These are phyloP conservation scores for Metopolophium dirhodum DNA, from an alignment of 1,140 invertebrate genomes.

Conservation along the genomic window DNA sequence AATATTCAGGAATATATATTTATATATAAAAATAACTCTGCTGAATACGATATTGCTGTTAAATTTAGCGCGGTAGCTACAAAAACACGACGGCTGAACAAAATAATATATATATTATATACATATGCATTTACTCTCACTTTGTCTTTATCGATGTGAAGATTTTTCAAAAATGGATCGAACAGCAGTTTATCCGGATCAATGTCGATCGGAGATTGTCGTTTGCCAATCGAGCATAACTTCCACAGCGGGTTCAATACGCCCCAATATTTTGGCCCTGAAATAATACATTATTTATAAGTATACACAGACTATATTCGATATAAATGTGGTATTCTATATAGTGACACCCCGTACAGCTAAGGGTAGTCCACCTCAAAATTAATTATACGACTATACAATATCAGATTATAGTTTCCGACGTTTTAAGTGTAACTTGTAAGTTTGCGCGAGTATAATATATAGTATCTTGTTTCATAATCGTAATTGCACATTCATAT, in stretches of 20 bases:
- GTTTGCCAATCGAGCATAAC: constrained; percentile 89
- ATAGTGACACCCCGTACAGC: not conserved
- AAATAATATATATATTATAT: not conserved
- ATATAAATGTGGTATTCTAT: not conserved
- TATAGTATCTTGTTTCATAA: not conserved
- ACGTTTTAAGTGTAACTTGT: not conserved
- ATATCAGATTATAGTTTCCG: not conserved
- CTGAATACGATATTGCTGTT: not conserved
- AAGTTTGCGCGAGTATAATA: not conserved
- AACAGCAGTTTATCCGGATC: constrained; percentile 91
- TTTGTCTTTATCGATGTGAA: constrained; percentile 90
- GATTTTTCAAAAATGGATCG: constrained; percentile 87
- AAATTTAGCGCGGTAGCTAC: not conserved
- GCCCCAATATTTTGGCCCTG: constrained; percentile 96
- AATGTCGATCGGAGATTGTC: constrained; percentile 95
- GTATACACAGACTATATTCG: not conserved
- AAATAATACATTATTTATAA: constrained; percentile 51
- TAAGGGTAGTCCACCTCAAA: not conserved
- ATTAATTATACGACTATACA: not conserved
- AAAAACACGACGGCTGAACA: not conserved
- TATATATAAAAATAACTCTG: not conserved
- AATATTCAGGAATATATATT: not conserved
- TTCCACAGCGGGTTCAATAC: constrained; percentile 96
- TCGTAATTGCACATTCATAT: not conserved
- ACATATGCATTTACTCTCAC: constrained; percentile 66